Evolutionary conservation across 2,797 vertebrate genomes (phyloP).

Genomic region (Spondyliosoma cantharus): DNA sequence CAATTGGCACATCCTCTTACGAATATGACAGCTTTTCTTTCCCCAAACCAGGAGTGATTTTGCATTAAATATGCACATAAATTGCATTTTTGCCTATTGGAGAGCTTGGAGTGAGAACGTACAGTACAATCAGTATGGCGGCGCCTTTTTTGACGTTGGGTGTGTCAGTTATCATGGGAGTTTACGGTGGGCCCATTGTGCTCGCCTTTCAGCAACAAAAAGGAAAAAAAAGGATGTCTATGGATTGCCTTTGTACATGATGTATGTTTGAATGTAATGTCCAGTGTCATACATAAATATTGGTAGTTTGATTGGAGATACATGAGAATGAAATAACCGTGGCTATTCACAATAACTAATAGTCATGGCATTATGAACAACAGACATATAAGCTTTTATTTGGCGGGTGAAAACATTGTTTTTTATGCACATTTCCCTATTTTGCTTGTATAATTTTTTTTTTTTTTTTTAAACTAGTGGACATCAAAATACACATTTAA

Average conservation of each 20-base stretch:
- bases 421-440: too few species aligned
- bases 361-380: neutral
- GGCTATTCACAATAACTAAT: neutral
- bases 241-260: neutral
- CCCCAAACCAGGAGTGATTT: conserved; percentile 73
- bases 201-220: conserved; percentile 5
- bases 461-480: too few species aligned
- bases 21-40: conserved; percentile 80
- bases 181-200: conserved; percentile 40
- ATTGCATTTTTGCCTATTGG: conserved; percentile 62
- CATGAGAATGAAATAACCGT: neutral
- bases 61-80: conserved; percentile 78
- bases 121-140: conserved; percentile 48
- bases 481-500: too few species aligned
- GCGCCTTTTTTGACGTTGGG: conserved; percentile 45
- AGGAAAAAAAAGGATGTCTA: conserved; percentile 17
- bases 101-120: conserved; percentile 36
- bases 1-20: conserved; percentile 79
- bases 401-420: neutral
- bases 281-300: conserved; percentile 23
- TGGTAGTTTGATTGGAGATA: neutral
- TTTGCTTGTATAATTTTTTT: too few species aligned
- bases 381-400: neutral
- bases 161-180: conserved; percentile 29
- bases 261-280: conserved; percentile 15